phyloP scores from a whole-genome alignment of 2,797 vertebrate genomes.

The Hydrolagus colliei region DNA sequence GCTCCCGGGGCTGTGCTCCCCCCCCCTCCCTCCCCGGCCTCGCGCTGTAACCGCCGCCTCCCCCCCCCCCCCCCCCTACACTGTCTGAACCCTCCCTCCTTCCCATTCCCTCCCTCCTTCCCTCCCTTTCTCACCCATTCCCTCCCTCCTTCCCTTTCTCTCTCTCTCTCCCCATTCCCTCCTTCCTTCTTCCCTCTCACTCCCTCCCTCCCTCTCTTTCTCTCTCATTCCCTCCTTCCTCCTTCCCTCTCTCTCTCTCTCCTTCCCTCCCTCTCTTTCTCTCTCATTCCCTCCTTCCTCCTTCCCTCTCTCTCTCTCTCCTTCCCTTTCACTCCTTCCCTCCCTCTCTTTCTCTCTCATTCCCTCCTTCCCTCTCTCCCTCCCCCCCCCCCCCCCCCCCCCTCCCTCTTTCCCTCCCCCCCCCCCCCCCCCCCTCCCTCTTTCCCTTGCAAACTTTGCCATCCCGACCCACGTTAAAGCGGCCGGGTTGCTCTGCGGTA shows the following conservation, averaged over 20 bases:
- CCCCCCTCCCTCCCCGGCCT: background rate
- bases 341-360: constrained; percentile 5
- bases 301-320: too few species aligned
- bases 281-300: background rate
- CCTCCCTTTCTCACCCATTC: too few species aligned
- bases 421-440: background rate
- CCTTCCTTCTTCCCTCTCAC: too few species aligned
- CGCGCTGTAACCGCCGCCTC: constrained; percentile 17
- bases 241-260: background rate
- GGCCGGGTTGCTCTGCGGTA: too few species aligned
- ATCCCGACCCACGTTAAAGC: too few species aligned
- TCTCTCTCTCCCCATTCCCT: background rate
- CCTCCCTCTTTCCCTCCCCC: background rate
- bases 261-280: background rate
- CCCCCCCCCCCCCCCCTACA: too few species aligned
- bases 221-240: background rate
- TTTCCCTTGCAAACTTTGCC: too few species aligned
- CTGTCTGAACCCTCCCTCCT: too few species aligned
- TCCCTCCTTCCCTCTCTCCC: background rate
- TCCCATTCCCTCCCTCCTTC: too few species aligned
- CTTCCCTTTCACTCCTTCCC: too few species aligned
- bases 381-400: background rate
- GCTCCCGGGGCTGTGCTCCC: background rate
- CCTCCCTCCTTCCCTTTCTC: background rate
- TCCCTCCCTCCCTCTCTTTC: too few species aligned